phyloP scores from a whole-genome alignment of 2,888 invertebrate species.

The Serrognathus titanus region DNA sequence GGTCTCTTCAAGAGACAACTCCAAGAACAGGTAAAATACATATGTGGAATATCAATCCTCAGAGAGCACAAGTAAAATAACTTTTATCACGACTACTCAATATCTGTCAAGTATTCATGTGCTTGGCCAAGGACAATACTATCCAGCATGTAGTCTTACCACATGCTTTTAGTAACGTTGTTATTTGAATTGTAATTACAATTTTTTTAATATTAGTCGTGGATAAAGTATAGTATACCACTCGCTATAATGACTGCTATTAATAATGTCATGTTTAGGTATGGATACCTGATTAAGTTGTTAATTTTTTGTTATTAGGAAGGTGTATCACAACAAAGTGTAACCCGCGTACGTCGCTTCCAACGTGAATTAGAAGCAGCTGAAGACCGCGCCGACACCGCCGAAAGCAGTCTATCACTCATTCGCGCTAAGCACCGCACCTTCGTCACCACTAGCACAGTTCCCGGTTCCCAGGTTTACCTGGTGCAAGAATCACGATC shows the following conservation, averaged over 20 bases:
- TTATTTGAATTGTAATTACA: no score
- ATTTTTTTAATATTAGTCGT: no score
- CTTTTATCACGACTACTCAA: no score
- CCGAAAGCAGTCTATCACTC: conserved; percentile 90
- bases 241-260: no score
- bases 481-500: conserved; percentile 79
- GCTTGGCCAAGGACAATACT: no score
- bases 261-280: no score
- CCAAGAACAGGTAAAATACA: conserved; percentile 77
- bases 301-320: conserved; percentile 56
- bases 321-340: conserved; percentile 86
- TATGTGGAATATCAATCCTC: not conserved
- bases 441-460: conserved; percentile 90
- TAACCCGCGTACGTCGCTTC: conserved; percentile 96
- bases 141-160: no score
- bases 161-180: no score
- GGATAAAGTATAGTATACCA: no score
- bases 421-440: conserved; percentile 98
- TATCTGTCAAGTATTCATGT: no score
- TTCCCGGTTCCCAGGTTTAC: conserved; percentile 89
- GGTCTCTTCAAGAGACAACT: conserved; percentile 95
- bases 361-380: conserved; percentile 97
- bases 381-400: conserved; percentile 92
- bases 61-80: no score
- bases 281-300: not conserved